Percentiles rank a stretch among this genome's conserved stretches.
Conservation (phyloP, 2,888 invertebrate species). For the Furcula furcula region DNA sequence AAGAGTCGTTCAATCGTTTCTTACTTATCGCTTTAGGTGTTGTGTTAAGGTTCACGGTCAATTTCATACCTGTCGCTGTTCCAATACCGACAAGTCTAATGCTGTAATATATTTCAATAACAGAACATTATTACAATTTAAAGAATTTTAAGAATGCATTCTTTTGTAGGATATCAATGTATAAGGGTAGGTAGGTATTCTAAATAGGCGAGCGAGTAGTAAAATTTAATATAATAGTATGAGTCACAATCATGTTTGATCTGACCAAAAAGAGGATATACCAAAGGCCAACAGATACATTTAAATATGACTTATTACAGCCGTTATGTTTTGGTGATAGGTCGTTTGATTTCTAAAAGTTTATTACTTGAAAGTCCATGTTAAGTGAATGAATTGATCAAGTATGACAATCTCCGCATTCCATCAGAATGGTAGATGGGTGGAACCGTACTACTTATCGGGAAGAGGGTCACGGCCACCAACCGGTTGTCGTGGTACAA, state of each 20-base stretch:
- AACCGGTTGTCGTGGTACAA: slow-evolving; percentile 60
- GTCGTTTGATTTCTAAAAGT: slow-evolving; percentile 11
- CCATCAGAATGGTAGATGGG: slow-evolving; percentile 51
- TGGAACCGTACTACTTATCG: slow-evolving; percentile 57
- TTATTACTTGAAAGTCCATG: slow-evolving; percentile 11
- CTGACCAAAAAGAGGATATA: slow-evolving; percentile 34
- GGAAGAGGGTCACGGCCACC: slow-evolving; percentile 74
- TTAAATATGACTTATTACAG: slow-evolving; percentile 2
- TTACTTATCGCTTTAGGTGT: slow-evolving; percentile 32
- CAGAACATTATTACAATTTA: neutral
- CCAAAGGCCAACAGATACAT: slow-evolving; percentile 20
- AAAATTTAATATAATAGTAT: slow-evolving; percentile 20
- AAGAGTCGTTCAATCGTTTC: slow-evolving; percentile 31
- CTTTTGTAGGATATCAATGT: too few relatives aligned
- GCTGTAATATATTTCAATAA: neutral
- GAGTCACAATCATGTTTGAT: slow-evolving; percentile 34
- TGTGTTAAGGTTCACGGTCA: slow-evolving; percentile 36
- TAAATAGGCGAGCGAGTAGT: too few relatives aligned
- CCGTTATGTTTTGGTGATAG: slow-evolving; percentile 20
- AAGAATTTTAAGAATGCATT: too few relatives aligned
- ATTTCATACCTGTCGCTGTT: slow-evolving; percentile 20
- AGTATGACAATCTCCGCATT: slow-evolving; percentile 64
- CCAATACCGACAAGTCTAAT: slow-evolving; percentile 7
- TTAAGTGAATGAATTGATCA: slow-evolving; percentile 30
- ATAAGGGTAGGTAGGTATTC: neutral